Evolutionary conservation across 35 echinoderm and acorn worm species (phyloP).

Genomic region (Amphiura filiformis): DNA sequence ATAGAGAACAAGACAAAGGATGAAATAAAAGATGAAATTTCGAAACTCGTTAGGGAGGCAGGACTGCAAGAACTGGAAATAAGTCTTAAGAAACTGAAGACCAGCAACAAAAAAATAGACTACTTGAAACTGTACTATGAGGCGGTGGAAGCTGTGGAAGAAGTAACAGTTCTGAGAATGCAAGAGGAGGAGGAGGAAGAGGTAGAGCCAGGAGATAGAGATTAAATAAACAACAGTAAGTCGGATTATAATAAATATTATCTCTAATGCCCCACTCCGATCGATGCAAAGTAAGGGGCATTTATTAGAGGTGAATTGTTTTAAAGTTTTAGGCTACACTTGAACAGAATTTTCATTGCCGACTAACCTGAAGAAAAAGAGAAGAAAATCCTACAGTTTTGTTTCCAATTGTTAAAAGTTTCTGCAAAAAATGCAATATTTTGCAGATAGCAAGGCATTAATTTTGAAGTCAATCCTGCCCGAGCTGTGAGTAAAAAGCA

Average conservation of each 20-base stretch:
- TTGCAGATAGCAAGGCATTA: not conserved
- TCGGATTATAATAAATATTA: not conserved
- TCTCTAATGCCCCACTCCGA: not conserved
- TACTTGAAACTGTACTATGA: conserved; percentile 12
- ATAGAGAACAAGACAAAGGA: not conserved
- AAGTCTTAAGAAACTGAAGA: not conserved
- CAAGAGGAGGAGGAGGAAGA: not conserved
- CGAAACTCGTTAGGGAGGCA: not conserved
- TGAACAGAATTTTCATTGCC: not conserved
- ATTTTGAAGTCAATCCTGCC: too few species aligned
- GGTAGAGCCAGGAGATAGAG: not conserved
- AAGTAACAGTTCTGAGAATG: not conserved
- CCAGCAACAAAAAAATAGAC: not conserved
- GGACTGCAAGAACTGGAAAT: not conserved
- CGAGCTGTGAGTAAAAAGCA: too few species aligned
- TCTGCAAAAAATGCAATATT: not conserved
- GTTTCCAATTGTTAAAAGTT: not conserved
- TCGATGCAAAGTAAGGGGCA: too few species aligned
- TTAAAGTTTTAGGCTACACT: too few species aligned
- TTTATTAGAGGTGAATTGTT: not conserved
- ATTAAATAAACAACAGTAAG: not conserved
- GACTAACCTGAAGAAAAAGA: not conserved
- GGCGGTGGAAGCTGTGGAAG: not conserved
- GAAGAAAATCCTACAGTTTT: not conserved
- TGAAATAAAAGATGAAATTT: conserved; percentile 1